Evolutionary conservation across 35 echinoderm and acorn worm genomes (phyloP), one percentile per base, ranked within the genome.

Genomic region (Eucidaris tribuloides): DNA sequence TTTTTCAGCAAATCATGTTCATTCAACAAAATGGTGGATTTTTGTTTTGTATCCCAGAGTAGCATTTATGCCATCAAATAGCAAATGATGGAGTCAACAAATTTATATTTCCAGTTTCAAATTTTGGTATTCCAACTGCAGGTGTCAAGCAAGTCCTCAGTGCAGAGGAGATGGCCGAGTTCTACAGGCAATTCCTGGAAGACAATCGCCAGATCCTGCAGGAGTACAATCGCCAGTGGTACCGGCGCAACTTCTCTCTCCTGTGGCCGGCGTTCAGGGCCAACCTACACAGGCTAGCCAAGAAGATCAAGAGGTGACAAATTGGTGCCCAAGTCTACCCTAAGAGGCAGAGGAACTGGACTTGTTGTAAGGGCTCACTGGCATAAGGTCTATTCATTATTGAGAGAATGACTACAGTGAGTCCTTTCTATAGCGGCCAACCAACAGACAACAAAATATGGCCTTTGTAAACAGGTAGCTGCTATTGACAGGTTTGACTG

Each of bases 171-270:
- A 85, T 88, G 76, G 89, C 94, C 4, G 81, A 97, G 60, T 97
- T 97, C 62, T 97, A 97, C 78, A 66, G 66, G 78, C n/a, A 88
- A 15, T 97, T 97, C 79, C 58, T 97, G 5, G 59, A 91, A 46
- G 81, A 97, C 20, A 88, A 92, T 31, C 83, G 80, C 19, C 58
- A 92, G 7, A 76, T 64, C 35, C 79, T 97, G 2, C 79, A 63
- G 59, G 76, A 57, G 5, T 97, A 97, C 64, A 97, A 97, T 62
- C 70, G 65, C 62, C 79, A 97, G 20, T 97, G 94, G 94, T 97
- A 97, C 49, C 45, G 62, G 5, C 66, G 64, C 60, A 97, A 97
- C 85, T 71, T 91, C 34, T 74, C 39, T n/a, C 87, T 91, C 32
- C 45, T 97, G 48, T 92, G 77, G 85, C 94, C 94, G 56, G 94